Conservation (phyloP, 2,113 vertebrate genomes). For the Barbus barbus region DNA sequence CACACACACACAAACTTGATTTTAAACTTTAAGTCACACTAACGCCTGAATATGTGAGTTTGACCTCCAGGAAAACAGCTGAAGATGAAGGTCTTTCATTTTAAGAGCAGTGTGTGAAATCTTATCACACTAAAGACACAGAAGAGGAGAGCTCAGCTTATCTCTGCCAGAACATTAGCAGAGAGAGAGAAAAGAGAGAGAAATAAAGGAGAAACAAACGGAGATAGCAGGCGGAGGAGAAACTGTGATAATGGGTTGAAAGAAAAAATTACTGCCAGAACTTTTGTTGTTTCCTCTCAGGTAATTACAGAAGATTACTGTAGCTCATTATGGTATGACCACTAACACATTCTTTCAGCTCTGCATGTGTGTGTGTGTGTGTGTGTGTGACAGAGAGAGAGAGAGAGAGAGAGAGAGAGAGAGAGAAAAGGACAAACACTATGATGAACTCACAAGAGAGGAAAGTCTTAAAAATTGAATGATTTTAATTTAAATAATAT, state of each 20-base stretch:
- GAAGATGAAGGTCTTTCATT: constrained; percentile 35
- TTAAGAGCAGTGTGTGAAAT: not conserved
- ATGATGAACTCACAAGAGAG: not conserved
- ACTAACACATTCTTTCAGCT: not conserved
- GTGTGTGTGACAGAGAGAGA: not conserved
- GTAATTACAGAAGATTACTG: constrained; percentile 19
- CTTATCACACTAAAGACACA: not conserved
- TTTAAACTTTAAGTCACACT: not conserved
- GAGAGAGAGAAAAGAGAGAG: not conserved
- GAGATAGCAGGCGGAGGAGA: not conserved
- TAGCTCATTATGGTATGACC: constrained; percentile 5
- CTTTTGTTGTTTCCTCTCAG: constrained; percentile 17
- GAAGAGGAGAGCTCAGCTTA: not conserved
- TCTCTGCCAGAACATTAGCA: not conserved
- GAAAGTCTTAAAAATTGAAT: too few species aligned
- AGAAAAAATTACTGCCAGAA: constrained; percentile 7
- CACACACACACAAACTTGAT: constrained; percentile 20
- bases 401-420: not conserved
- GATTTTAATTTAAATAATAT: too few species aligned
- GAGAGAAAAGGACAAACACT: not conserved
- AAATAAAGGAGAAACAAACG: not conserved
- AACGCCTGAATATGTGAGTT: not conserved
- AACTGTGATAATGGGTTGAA: not conserved
- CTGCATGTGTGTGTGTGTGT: not conserved
- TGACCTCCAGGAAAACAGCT: not conserved